Evolutionary conservation across 92 coral and sea anemone species (phyloP).

Genomic region (Hydrozoanthus gracilis): DNA sequence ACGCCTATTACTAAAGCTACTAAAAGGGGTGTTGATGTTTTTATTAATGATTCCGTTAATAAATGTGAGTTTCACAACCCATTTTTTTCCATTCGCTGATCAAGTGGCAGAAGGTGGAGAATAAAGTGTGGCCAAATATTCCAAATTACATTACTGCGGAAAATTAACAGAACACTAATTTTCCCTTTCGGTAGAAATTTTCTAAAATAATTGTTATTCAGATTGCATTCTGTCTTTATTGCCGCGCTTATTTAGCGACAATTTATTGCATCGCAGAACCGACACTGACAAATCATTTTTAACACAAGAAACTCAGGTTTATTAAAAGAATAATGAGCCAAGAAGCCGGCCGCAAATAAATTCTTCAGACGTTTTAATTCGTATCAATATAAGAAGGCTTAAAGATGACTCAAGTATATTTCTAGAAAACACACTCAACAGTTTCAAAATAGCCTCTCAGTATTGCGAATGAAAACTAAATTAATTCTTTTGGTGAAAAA

Average conservation of each 20-base stretch:
- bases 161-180: slow-evolving; percentile 41
- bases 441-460: not conserved
- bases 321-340: slow-evolving; percentile 73
- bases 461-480: slow-evolving; percentile 20
- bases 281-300: slow-evolving; percentile 81
- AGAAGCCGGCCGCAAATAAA: slow-evolving; percentile 50
- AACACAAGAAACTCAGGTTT: slow-evolving; percentile 78
- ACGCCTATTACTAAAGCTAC: slow-evolving; percentile 62
- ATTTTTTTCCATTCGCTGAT: slow-evolving; percentile 20
- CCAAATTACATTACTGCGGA: slow-evolving; percentile 35
- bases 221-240: slow-evolving; percentile 37
- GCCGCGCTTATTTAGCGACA: slow-evolving; percentile 77
- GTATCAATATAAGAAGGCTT: slow-evolving; percentile 9
- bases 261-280: slow-evolving; percentile 81
- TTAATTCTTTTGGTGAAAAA: slow-evolving; percentile 37
- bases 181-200: slow-evolving; percentile 56
- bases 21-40: slow-evolving; percentile 57
- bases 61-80: slow-evolving; percentile 23
- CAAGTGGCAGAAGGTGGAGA: not conserved
- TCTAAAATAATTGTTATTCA: slow-evolving; percentile 48
- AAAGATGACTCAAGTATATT: slow-evolving; percentile 2
- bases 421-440: slow-evolving; percentile 4
- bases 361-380: slow-evolving; percentile 46
- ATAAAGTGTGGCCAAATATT: slow-evolving; percentile 13
- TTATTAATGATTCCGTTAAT: slow-evolving; percentile 65